Conservation (phyloP, 2,113 vertebrate genomes). For the Pollachius pollachius region DNA sequence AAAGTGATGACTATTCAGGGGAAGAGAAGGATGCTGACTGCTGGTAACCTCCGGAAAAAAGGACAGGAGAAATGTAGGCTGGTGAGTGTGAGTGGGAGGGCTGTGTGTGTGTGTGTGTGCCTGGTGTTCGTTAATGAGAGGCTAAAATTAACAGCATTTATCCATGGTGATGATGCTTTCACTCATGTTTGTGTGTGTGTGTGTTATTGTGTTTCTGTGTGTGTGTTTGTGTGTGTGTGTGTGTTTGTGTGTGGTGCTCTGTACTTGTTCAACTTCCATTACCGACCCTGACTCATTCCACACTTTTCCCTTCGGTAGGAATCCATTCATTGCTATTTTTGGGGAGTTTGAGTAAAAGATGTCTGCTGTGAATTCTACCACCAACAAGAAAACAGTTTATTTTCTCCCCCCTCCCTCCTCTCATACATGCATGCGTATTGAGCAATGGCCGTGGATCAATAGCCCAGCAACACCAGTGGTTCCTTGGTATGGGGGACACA, state of each 20-base stretch:
- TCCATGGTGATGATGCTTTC: slow-evolving; percentile 6
- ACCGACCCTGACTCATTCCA: background rate
- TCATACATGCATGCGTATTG: slow-evolving; percentile 42
- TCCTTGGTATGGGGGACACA: slow-evolving; percentile 75
- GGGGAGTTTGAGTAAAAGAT: too few relatives aligned
- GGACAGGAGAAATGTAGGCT: slow-evolving; percentile 60
- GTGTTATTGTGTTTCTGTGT: too few relatives aligned
- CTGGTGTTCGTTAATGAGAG: slow-evolving; percentile 46
- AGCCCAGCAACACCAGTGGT: slow-evolving; percentile 61
- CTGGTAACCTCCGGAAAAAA: slow-evolving; percentile 62
- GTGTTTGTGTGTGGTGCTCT: too few relatives aligned
- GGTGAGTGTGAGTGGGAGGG: slow-evolving; percentile 3
- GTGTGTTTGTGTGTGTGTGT: too few relatives aligned
- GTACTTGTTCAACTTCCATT: background rate
- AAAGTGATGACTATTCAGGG: slow-evolving; percentile 74
- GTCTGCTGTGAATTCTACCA: too few relatives aligned
- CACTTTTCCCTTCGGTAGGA: too few relatives aligned
- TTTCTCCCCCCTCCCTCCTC: background rate
- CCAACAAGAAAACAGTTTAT: too few relatives aligned
- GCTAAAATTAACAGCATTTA: slow-evolving; percentile 61
- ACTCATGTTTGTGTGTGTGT: background rate
- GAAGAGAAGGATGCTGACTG: slow-evolving; percentile 73
- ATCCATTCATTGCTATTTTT: too few relatives aligned
- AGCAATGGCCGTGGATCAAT: slow-evolving; percentile 69
- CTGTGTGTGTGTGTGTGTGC: slow-evolving; percentile 12